These are phyloP conservation scores for Aphis gossypii DNA, from an alignment of 1,140 invertebrate species.

Conservation along the genomic window DNA sequence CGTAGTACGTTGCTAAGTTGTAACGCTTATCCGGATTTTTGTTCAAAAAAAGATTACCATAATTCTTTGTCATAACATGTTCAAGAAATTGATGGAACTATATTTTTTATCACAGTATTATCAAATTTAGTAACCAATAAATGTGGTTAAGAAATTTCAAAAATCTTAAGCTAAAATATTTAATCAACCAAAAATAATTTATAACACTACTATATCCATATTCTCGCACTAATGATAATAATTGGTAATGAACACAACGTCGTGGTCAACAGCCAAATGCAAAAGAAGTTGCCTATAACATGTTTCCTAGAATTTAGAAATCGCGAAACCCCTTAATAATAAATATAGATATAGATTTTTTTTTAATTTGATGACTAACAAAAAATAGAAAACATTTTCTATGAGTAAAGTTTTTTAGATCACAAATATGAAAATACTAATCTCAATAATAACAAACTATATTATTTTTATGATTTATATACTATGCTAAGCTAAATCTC, in stretches of 20 bases:
- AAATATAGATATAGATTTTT: background rate
- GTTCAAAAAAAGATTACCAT: background rate
- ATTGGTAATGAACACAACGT: background rate
- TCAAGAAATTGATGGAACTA: background rate
- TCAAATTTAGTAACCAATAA: background rate
- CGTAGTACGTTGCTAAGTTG: background rate
- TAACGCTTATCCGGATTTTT: background rate
- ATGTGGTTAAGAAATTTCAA: background rate
- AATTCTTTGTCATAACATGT: background rate
- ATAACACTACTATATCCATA: background rate
- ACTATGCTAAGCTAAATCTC: background rate
- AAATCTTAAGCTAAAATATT: background rate
- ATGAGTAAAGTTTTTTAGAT: too few relatives aligned
- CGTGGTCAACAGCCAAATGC: background rate
- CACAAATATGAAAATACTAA: too few relatives aligned
- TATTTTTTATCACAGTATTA: background rate
- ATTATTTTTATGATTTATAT: too few relatives aligned
- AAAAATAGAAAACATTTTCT: too few relatives aligned
- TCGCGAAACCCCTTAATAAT: background rate
- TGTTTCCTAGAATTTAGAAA: background rate
- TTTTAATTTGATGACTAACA: background rate
- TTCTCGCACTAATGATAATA: background rate
- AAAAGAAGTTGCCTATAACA: background rate
- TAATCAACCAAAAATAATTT: too few relatives aligned
- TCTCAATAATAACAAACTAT: too few relatives aligned